Evolutionary conservation across 2,113 vertebrate genomes (phyloP).

Genomic region (Siniperca knerii): DNA sequence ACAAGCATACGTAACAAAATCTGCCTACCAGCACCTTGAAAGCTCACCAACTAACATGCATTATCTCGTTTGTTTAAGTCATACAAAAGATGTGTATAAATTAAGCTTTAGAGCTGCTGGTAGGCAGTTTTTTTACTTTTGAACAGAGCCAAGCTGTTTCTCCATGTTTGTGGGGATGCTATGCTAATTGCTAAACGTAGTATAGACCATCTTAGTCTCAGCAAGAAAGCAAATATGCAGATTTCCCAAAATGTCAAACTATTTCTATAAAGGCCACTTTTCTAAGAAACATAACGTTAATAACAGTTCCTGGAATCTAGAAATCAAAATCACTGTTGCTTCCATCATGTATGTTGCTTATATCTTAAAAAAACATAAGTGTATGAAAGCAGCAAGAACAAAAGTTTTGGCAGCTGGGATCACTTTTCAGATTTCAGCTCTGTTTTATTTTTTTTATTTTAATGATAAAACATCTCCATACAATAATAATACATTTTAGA

Average conservation of each 20-base stretch:
- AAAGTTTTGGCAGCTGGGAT: not conserved
- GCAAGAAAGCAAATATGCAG: not conserved
- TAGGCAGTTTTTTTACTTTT: not conserved
- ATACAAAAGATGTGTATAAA: not conserved
- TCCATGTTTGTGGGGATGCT: not conserved
- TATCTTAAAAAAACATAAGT: not conserved
- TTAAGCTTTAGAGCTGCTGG: not conserved
- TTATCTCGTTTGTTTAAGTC: not conserved
- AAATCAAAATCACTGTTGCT: not conserved
- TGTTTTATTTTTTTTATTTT: not conserved
- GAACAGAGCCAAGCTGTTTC: not conserved
- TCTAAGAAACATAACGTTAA: no score
- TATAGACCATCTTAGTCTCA: not conserved
- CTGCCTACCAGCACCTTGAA: not conserved
- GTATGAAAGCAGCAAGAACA: not conserved
- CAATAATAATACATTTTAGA: conserved; percentile 5
- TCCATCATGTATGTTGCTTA: not conserved
- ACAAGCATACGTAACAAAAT: not conserved
- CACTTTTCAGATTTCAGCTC: not conserved
- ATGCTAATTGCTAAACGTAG: not conserved
- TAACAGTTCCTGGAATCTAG: no score
- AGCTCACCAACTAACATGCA: not conserved
- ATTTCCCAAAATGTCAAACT: not conserved
- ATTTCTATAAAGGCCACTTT: not conserved
- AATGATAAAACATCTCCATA: not conserved